Conservation (phyloP, 2,797 vertebrate genomes). For the Silurus lanzhouensis region DNA sequence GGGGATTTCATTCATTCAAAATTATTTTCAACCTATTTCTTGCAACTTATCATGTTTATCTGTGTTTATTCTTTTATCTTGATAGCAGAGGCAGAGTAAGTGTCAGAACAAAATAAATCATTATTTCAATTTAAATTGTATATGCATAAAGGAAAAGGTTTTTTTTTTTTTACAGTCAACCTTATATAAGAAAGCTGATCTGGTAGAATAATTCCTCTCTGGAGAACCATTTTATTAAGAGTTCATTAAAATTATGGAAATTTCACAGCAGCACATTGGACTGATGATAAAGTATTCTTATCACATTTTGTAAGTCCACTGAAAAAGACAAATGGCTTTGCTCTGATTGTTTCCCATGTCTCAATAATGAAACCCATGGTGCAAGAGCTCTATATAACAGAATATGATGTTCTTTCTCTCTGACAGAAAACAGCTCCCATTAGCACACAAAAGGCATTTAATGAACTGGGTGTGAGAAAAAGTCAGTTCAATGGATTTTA, state of each 20-base stretch:
- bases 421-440: conserved; percentile 36
- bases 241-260: conserved; percentile 17
- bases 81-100: neutral
- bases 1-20: neutral
- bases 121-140: neutral
- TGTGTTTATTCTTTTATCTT: neutral
- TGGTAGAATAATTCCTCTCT: conserved; percentile 10
- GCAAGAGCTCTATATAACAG: conserved; percentile 40
- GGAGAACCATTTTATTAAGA: conserved; percentile 29
- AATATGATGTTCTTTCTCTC: conserved; percentile 26
- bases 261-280: conserved; percentile 11
- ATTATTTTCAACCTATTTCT: neutral
- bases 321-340: conserved; percentile 45
- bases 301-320: conserved; percentile 19
- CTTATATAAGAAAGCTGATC: neutral
- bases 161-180: neutral
- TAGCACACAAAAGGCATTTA: conserved; percentile 40
- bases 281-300: conserved; percentile 30
- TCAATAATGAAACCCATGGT: conserved; percentile 46
- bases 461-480: conserved; percentile 35
- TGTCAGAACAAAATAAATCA: neutral
- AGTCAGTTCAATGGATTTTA: conserved; percentile 9
- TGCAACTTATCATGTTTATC: neutral
- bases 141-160: neutral
- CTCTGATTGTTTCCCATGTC: conserved; percentile 37